phyloP scores from a whole-genome alignment of 1,140 invertebrate species.

The Drosophila melanogaster region Release_6_plus_ISO1_MT NT_033777.3:12118501-12119000 shows the following conservation, averaged over 20 bases:
- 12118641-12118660: constrained; percentile 60
- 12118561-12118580: constrained; percentile 78
- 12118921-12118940: constrained; percentile 20
- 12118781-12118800: constrained; percentile 41
- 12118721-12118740: constrained; percentile 63
- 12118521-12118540: constrained; percentile 64
- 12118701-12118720: constrained; percentile 47
- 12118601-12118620: constrained; percentile 37
- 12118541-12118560: constrained; percentile 64
- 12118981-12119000: constrained; percentile 37
- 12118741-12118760: constrained; percentile 48
- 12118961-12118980: constrained; percentile 9
- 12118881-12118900: constrained; percentile 17
- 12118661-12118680: constrained; percentile 30
- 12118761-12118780: constrained; percentile 19
- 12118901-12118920: constrained; percentile 43
- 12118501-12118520: constrained; percentile 70
- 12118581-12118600: constrained; percentile 59
- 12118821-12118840: constrained; percentile 80
- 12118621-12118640: constrained; percentile 34
- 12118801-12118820: constrained; percentile 73
- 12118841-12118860: constrained; percentile 49
- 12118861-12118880: constrained; percentile 4
- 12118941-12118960: constrained; percentile 39
- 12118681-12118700: constrained; percentile 26